Percentiles rank a stretch among this genome's conserved stretches.
Conservation (phyloP, 2,797 vertebrate species). For the Sarcophilus harrisii region DNA sequence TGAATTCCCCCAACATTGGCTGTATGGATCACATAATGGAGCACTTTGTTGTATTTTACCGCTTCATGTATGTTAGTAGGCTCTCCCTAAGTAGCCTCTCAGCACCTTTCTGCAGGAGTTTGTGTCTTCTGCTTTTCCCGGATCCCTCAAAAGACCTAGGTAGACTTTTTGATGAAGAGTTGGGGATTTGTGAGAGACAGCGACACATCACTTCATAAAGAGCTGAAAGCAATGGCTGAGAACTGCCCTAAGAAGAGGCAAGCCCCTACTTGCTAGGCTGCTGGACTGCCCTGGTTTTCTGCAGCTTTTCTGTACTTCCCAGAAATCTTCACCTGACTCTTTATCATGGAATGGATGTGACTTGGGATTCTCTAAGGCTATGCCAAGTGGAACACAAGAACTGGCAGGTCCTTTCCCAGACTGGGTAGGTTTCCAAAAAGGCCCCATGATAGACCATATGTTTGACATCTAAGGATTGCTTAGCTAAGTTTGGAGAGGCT, state of each 20-base stretch:
- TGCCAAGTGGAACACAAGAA: not conserved
- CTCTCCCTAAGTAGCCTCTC: not conserved
- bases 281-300: not conserved
- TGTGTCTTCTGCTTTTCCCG: not conserved
- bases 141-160: not conserved
- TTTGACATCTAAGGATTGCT: not conserved
- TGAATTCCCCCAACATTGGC: not conserved
- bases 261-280: not conserved
- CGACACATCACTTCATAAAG: not conserved
- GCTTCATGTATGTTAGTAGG: not conserved
- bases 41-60: not conserved
- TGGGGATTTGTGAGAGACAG: not conserved
- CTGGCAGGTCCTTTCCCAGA: not conserved
- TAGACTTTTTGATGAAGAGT: not conserved
- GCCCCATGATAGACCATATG: not conserved
- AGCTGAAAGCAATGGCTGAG: not conserved
- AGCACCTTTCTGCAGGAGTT: not conserved
- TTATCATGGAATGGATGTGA: not conserved
- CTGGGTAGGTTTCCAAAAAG: not conserved
- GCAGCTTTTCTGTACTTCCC: not conserved
- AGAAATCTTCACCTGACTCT: not conserved
- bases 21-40: not conserved
- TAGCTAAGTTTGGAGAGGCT: constrained; percentile 1
- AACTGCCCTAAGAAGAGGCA: not conserved
- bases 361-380: not conserved